Conservation (phyloP, 2,113 vertebrate species). For the Ictalurus furcatus region DNA sequence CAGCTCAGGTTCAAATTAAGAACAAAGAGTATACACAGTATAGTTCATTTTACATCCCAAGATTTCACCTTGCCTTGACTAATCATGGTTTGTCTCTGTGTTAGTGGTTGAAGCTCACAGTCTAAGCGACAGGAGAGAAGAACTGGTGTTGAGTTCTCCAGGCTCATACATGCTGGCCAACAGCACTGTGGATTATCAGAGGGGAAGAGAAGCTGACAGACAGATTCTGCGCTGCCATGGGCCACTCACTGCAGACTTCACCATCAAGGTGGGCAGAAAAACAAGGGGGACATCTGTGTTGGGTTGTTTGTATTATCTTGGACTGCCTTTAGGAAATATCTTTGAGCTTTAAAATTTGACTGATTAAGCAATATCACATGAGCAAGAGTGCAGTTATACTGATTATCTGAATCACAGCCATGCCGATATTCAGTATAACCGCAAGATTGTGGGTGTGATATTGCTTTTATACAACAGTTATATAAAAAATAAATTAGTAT, state of each 20-base stretch:
- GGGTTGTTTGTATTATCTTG: not conserved
- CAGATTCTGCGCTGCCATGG: slow-evolving; percentile 82
- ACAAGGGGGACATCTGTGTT: not conserved
- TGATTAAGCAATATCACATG: too few species aligned
- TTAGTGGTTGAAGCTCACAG: slow-evolving; percentile 87
- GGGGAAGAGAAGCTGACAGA: slow-evolving; percentile 72
- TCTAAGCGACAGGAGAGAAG: slow-evolving; percentile 78
- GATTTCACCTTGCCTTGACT: not conserved
- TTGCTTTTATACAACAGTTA: not conserved
- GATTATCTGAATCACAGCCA: not conserved
- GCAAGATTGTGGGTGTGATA: not conserved
- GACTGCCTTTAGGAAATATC: not conserved
- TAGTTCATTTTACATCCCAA: not conserved
- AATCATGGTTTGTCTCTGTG: slow-evolving; percentile 33
- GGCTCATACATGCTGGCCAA: slow-evolving; percentile 82
- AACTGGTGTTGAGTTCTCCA: slow-evolving; percentile 74
- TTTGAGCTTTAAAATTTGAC: too few species aligned
- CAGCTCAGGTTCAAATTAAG: not conserved
- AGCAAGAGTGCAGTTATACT: not conserved
- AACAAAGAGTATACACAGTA: not conserved
- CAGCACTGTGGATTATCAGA: slow-evolving; percentile 86
- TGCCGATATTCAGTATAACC: not conserved
- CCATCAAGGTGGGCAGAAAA: slow-evolving; percentile 81
- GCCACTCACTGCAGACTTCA: slow-evolving; percentile 84
- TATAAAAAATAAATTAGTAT: not conserved